Percentiles rank a stretch among this genome's conserved stretches.
Evolutionary conservation across 2,113 vertebrate species (phyloP).

Genomic region (Anoura caudifer): DNA sequence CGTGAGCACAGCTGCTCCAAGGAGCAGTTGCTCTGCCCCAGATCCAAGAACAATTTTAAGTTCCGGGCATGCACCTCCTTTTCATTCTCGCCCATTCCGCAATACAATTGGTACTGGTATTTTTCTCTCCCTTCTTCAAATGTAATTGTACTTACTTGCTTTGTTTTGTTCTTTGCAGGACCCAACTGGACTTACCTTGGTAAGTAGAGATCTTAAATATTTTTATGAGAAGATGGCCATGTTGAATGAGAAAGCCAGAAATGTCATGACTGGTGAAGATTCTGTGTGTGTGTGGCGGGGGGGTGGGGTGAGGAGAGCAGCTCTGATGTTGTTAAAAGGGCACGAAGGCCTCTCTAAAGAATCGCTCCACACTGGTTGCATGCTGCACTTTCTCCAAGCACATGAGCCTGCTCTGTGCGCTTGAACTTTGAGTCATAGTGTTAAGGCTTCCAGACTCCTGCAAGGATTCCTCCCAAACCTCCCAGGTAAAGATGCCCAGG

Average conservation of each 20-base stretch:
- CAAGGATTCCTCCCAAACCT: background rate
- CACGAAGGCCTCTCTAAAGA: background rate
- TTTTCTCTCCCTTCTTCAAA: background rate
- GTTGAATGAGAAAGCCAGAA: background rate
- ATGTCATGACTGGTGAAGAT: background rate
- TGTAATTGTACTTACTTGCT: conserved; percentile 31
- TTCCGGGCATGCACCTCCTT: background rate
- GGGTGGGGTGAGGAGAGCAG: background rate
- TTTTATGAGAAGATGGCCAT: background rate
- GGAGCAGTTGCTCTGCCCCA: background rate
- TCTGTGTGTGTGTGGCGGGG: background rate
- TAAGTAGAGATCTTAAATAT: conserved; percentile 81
- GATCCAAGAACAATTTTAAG: background rate
- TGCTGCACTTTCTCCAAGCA: background rate
- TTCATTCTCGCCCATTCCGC: background rate
- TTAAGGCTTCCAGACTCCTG: background rate
- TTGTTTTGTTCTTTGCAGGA: conserved; percentile 83
- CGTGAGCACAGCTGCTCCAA: background rate
- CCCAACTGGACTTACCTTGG: conserved; percentile 90
- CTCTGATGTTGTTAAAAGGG: background rate
- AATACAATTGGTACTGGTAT: background rate
- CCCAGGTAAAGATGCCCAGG: background rate
- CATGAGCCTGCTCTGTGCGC: background rate
- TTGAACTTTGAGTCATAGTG: background rate
- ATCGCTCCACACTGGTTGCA: rapidly evolving